Percentiles rank a stretch among this genome's conserved stretches.
Evolutionary conservation across 2,113 vertebrate species (phyloP).

Genomic region (Scalopus aquaticus): DNA sequence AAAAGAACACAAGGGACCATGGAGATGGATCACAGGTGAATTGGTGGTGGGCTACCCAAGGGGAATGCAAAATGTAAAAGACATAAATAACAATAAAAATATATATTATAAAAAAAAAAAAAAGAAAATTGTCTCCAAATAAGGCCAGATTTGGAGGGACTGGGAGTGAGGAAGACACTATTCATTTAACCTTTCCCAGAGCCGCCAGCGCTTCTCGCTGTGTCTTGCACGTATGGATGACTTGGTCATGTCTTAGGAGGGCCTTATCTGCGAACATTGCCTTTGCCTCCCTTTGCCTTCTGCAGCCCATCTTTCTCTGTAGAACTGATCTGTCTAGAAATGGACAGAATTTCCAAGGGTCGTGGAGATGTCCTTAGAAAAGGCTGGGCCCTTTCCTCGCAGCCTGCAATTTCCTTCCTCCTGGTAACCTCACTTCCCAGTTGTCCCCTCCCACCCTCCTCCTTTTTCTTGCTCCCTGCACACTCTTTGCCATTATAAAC

Average conservation of each 20-base stretch:
- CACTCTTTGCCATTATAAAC: neutral
- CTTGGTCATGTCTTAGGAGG: too few species aligned
- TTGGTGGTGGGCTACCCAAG: too few species aligned
- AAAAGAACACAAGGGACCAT: too few species aligned
- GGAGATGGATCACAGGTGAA: too few species aligned
- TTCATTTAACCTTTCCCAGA: neutral
- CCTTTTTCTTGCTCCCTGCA: neutral
- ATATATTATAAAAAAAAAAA: too few species aligned
- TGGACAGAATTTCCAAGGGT: neutral
- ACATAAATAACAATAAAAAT: too few species aligned
- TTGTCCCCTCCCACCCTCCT: neutral
- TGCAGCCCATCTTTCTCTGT: neutral
- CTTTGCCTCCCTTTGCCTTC: neutral
- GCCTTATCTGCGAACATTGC: neutral
- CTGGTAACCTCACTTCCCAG: neutral
- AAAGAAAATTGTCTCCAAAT: neutral
- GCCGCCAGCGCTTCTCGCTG: neutral
- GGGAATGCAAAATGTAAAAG: too few species aligned
- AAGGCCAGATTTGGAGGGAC: neutral
- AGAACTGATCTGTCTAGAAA: neutral
- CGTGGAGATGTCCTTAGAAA: neutral
- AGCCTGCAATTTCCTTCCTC: neutral
- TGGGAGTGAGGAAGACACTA: neutral
- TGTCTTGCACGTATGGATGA: neutral
- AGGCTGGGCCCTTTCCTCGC: neutral